Conservation (phyloP, 2,888 invertebrate genomes). For the Hypolimnas misippus region DNA sequence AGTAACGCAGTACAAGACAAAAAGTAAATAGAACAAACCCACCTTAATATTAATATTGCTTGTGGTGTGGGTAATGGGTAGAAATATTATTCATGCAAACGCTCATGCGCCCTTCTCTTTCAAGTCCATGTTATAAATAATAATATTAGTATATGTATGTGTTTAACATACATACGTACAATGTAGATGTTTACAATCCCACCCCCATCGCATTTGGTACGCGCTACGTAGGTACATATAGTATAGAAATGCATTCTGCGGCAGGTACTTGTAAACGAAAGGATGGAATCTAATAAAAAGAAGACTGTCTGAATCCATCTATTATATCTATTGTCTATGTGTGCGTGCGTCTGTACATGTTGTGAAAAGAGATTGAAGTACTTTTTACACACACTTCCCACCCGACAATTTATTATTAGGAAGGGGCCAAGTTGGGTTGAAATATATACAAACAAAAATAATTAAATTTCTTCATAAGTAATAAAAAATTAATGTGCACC, state of each 20-base stretch:
- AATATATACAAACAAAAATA: slow-evolving; percentile 39
- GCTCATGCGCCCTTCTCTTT: slow-evolving; percentile 53
- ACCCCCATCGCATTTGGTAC: slow-evolving; percentile 36
- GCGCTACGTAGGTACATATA: slow-evolving; percentile 31
- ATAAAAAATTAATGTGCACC: slow-evolving; percentile 33
- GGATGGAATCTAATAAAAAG: slow-evolving; percentile 71
- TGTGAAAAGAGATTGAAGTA: slow-evolving; percentile 59
- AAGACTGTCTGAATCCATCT: slow-evolving; percentile 57
- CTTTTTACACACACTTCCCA: slow-evolving; percentile 52
- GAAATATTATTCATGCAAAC: slow-evolving; percentile 49
- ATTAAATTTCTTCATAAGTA: slow-evolving; percentile 35
- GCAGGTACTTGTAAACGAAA: slow-evolving; percentile 54
- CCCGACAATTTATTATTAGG: slow-evolving; percentile 59
- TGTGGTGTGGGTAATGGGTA: slow-evolving; percentile 44
- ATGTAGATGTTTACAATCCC: slow-evolving; percentile 37
- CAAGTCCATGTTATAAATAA: slow-evolving; percentile 45
- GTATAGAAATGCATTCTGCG: slow-evolving; percentile 52
- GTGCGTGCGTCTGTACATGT: slow-evolving; percentile 54
- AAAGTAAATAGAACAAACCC: slow-evolving; percentile 42
- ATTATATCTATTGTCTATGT: slow-evolving; percentile 48
- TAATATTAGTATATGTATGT: slow-evolving; percentile 41
- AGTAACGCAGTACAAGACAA: slow-evolving; percentile 36
- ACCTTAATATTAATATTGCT: slow-evolving; percentile 42
- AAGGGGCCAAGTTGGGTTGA: slow-evolving; percentile 60
- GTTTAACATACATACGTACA: slow-evolving; percentile 33